Evolutionary conservation across 30 jellyfish, hydroid and myxozoan genomes (phyloP).

Genomic region (Haliclystus octoradiatus): DNA sequence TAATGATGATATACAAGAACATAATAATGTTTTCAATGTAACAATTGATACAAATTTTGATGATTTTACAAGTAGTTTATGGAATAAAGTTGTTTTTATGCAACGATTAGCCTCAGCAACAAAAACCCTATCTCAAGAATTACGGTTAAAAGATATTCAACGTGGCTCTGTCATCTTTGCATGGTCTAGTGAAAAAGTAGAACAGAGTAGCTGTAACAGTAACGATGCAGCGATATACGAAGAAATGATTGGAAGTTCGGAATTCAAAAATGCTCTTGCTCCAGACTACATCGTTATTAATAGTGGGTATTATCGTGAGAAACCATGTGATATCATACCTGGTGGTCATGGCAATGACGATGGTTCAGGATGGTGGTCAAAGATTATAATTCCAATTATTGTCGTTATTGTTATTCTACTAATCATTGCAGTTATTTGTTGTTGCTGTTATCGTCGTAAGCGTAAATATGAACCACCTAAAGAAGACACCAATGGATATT

Average conservation of each 20-base stretch:
- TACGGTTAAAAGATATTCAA: constrained; percentile 34
- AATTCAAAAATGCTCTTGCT: constrained; percentile 33
- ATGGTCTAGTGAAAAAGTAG: constrained; percentile 38
- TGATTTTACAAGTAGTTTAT: constrained; percentile 22
- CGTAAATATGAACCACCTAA: constrained; percentile 63
- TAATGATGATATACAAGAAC: constrained; percentile 14
- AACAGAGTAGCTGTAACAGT: constrained; percentile 41
- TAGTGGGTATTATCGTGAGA: too few relatives aligned
- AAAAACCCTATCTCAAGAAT: constrained; percentile 15
- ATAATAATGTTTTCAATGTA: constrained; percentile 52
- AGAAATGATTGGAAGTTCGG: constrained; percentile 33
- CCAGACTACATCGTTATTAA: constrained; percentile 32
- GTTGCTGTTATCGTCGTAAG: constrained; percentile 61
- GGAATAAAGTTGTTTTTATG: constrained; percentile 30
- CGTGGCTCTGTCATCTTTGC: constrained; percentile 68
- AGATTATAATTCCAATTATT: constrained; percentile 73
- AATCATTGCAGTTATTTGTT: constrained; percentile 63
- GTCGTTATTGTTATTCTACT: constrained; percentile 65
- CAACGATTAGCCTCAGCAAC: constrained; percentile 62
- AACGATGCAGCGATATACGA: constrained; percentile 41
- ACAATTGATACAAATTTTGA: constrained; percentile 43
- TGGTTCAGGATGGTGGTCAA: constrained; percentile 56
- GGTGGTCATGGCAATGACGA: constrained; percentile 11
- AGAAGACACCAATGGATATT: constrained; percentile 50
- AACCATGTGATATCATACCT: too few relatives aligned